These are phyloP conservation scores for Echinarachnius parma DNA, from an alignment of 53 echinoderm and acorn worm genomes.

Conservation along the genomic window DNA sequence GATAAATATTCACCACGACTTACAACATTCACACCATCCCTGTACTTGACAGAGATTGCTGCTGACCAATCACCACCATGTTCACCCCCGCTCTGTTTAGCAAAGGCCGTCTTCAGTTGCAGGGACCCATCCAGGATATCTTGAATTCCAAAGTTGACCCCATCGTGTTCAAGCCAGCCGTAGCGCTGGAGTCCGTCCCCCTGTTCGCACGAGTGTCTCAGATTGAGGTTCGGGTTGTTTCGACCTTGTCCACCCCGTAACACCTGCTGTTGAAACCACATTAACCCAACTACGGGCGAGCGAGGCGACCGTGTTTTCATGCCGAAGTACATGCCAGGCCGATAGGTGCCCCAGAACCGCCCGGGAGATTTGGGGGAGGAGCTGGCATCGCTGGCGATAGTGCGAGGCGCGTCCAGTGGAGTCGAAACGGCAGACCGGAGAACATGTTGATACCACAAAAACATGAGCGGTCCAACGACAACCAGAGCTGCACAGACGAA, in stretches of 20 bases:
- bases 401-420: constrained; percentile 69
- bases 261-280: constrained; percentile 80
- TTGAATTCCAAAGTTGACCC: constrained; percentile 86
- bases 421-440: constrained; percentile 65
- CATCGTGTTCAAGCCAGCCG: constrained; percentile 94
- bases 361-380: constrained; percentile 55
- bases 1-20: neutral
- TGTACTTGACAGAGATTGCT: constrained; percentile 12
- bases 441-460: constrained; percentile 59
- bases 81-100: constrained; percentile 74
- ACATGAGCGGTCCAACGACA: constrained; percentile 18
- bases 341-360: constrained; percentile 94
- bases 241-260: constrained; percentile 6
- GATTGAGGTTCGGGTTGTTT: constrained; percentile 14
- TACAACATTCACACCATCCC: constrained; percentile 30
- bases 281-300: constrained; percentile 81
- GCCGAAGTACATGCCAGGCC: constrained; percentile 93
- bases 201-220: constrained; percentile 89
- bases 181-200: constrained; percentile 79
- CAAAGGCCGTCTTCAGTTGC: constrained; percentile 83
- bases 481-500: constrained; percentile 12
- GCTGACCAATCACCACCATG: constrained; percentile 98
- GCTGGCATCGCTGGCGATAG: constrained; percentile 64
- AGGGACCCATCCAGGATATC: constrained; percentile 89
- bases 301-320: constrained; percentile 81